Evolutionary conservation across 2,797 vertebrate species (phyloP).

Genomic region (Tinamus major): DNA sequence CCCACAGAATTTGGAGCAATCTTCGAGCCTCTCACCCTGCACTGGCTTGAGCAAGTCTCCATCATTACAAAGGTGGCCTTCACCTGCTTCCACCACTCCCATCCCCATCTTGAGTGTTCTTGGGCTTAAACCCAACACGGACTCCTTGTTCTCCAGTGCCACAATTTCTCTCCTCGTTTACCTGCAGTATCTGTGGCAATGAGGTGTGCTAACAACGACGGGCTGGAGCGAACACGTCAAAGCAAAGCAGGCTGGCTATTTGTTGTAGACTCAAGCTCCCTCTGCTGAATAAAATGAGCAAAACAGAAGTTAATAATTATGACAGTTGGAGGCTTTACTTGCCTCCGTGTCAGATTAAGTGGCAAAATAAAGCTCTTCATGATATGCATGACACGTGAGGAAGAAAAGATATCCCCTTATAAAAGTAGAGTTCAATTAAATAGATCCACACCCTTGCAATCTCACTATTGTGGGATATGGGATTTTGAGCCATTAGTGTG

Average conservation of each 20-base stretch:
- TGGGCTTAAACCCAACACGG: background rate
- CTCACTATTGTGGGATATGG: background rate
- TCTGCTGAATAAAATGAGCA: conserved; percentile 64
- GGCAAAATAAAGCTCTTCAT: background rate
- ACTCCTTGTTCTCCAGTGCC: background rate
- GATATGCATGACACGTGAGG: background rate
- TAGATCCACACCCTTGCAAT: background rate
- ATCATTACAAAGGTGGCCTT: background rate
- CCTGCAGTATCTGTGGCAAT: background rate
- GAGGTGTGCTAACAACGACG: background rate
- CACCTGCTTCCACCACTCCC: background rate
- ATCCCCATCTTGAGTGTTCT: background rate
- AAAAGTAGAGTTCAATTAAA: background rate
- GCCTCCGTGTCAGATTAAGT: background rate
- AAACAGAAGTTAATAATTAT: background rate
- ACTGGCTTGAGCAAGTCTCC: background rate
- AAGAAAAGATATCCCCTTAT: background rate
- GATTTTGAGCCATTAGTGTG: background rate
- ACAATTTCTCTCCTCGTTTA: background rate
- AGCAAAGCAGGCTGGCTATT: background rate
- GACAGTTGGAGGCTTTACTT: background rate
- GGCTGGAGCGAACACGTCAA: background rate
- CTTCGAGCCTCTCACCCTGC: background rate
- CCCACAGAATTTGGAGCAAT: background rate
- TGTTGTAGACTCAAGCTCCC: conserved; percentile 71